These are phyloP conservation scores for Enoplosus armatus DNA, from an alignment of 2,797 vertebrate species.

Conservation along the genomic window DNA sequence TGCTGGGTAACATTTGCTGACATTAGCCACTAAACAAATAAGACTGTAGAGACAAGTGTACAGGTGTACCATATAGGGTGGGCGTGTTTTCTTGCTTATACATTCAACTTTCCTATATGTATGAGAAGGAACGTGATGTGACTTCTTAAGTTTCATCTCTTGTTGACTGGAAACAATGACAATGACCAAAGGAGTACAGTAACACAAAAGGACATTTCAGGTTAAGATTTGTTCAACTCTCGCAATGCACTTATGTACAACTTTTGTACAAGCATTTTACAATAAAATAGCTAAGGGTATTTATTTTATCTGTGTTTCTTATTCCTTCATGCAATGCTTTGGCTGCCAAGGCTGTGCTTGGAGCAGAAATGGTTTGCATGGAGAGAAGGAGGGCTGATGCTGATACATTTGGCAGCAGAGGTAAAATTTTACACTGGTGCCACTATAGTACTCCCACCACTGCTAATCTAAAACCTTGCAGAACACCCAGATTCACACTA, in stretches of 20 bases:
- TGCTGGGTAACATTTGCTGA: not conserved
- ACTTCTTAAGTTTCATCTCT: not conserved
- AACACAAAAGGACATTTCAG: not conserved
- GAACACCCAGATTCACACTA: constrained; percentile 38
- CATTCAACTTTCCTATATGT: not conserved
- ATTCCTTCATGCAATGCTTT: constrained; percentile 20
- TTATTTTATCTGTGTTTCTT: constrained; percentile 23
- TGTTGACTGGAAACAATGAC: not conserved
- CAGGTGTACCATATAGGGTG: not conserved
- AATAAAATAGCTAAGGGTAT: constrained; percentile 31
- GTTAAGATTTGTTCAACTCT: not conserved
- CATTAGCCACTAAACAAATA: not conserved
- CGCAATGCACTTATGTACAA: not conserved
- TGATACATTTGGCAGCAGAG: constrained; percentile 37
- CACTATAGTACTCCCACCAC: constrained; percentile 42
- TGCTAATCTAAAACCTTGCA: constrained; percentile 48
- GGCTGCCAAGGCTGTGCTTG: constrained; percentile 28
- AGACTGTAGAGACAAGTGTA: not conserved
- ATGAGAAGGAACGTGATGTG: not conserved
- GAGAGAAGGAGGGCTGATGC: constrained; percentile 22
- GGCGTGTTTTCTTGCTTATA: not conserved
- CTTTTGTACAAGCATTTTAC: not conserved
- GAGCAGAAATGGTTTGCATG: constrained; percentile 9
- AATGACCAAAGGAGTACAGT: not conserved
- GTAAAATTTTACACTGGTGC: constrained; percentile 39